Conservation (phyloP, 2,797 vertebrate genomes). For the Danio tinwini region DNA sequence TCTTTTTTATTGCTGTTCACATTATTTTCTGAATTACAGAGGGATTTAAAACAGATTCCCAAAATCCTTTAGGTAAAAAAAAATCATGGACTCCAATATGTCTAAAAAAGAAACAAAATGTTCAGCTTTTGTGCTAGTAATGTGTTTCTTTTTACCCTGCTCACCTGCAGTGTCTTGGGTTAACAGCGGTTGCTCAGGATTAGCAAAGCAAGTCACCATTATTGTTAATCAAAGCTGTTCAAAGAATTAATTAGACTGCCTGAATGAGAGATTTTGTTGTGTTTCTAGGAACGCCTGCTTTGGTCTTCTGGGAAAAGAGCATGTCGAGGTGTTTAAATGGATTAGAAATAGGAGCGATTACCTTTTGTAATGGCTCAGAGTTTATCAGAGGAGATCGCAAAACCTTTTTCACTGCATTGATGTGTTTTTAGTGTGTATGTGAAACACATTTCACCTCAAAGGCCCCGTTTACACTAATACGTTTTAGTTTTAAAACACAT, state of each 20-base stretch:
- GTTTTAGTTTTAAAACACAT: too few species aligned
- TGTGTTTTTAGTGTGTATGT: not conserved
- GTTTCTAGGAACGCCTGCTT: not conserved
- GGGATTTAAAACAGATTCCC: too few species aligned
- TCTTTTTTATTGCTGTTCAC: too few species aligned
- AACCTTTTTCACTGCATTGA: not conserved
- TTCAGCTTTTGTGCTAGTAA: too few species aligned
- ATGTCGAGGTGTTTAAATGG: conserved; percentile 6
- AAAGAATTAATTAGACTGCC: not conserved
- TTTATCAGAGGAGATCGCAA: not conserved
- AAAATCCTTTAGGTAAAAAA: too few species aligned
- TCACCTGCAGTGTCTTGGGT: not conserved
- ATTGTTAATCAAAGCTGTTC: not conserved
- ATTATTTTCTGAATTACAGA: too few species aligned
- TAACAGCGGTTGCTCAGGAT: not conserved
- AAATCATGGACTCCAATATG: too few species aligned
- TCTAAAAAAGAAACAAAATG: too few species aligned
- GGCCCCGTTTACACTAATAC: too few species aligned
- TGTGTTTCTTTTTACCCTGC: too few species aligned
- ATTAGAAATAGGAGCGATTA: not conserved
- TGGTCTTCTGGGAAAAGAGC: not conserved
- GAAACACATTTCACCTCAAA: not conserved
- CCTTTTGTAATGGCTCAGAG: not conserved
- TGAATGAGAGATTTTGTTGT: not conserved
- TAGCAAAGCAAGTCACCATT: conserved; percentile 13